These are phyloP conservation scores for Brachycybe producta DNA, from an alignment of 2,888 invertebrate genomes.

Conservation along the genomic window DNA sequence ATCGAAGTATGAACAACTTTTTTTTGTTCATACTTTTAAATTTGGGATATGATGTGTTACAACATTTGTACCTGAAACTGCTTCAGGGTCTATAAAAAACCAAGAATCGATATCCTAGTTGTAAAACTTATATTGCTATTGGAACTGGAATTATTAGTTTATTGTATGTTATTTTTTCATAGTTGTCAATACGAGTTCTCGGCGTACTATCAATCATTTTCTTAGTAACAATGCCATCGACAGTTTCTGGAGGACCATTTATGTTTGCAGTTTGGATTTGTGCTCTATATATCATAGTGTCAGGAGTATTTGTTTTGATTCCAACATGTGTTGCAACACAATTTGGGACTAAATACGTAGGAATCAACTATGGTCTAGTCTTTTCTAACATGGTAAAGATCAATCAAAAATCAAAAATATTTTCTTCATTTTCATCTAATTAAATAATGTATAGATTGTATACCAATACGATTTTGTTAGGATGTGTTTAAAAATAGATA, in stretches of 20 bases:
- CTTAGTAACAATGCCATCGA: slow-evolving; percentile 25
- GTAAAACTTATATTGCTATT: too few relatives aligned
- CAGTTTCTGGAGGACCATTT: slow-evolving; percentile 26
- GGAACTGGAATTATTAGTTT: too few relatives aligned
- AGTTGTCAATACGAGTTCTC: slow-evolving; percentile 23
- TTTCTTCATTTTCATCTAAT: too few relatives aligned
- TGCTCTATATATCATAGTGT: slow-evolving; percentile 30
- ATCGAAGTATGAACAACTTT: too few relatives aligned
- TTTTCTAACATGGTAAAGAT: slow-evolving; percentile 28
- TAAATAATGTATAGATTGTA: too few relatives aligned
- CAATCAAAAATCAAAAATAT: slow-evolving; percentile 13
- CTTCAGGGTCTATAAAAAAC: too few relatives aligned
- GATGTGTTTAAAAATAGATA: too few relatives aligned
- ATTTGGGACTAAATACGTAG: slow-evolving; percentile 32
- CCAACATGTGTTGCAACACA: slow-evolving; percentile 31
- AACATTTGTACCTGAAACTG: too few relatives aligned
- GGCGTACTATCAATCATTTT: slow-evolving; percentile 24
- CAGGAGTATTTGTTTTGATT: slow-evolving; percentile 32
- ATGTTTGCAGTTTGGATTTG: slow-evolving; percentile 31
- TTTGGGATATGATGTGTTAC: too few relatives aligned
- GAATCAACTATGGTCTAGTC: slow-evolving; percentile 31
- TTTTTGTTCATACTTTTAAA: too few relatives aligned
- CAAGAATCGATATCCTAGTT: too few relatives aligned
- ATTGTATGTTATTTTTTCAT: slow-evolving; percentile 2
- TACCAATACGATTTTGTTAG: too few relatives aligned